Evolutionary conservation across 2,888 invertebrate species (phyloP).

Genomic region (Cremastinae sp.): DNA sequence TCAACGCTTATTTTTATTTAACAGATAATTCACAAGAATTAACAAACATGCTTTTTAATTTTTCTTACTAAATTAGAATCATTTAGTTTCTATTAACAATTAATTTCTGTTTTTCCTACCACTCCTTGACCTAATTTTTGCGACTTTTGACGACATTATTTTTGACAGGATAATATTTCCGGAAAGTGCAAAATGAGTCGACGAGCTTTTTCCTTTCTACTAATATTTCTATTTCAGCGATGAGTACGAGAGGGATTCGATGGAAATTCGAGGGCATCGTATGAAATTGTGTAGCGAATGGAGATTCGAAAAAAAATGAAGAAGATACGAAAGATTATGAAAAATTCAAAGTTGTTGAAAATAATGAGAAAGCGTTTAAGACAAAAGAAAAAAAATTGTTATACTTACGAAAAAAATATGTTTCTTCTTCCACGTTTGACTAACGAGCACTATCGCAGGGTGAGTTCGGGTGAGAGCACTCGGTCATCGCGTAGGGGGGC

Average conservation of each 20-base stretch:
- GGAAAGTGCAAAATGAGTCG: neutral
- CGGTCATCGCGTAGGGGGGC: conserved; percentile 80
- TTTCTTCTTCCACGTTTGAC: conserved; percentile 70
- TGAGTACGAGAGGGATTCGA: conserved; percentile 30
- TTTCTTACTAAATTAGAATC: neutral
- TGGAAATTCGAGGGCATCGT: conserved; percentile 17
- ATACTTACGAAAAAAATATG: conserved; percentile 53
- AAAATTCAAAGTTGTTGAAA: conserved; percentile 17
- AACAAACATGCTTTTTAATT: neutral
- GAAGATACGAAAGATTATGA: conserved; percentile 10
- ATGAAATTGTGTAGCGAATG: neutral
- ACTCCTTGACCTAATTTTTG: neutral
- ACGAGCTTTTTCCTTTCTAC: conserved; percentile 18
- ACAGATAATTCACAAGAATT: no score
- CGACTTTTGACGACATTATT: neutral
- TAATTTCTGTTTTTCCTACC: neutral
- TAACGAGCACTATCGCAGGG: conserved; percentile 79
- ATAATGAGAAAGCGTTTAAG: conserved; percentile 3
- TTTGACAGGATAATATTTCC: neutral
- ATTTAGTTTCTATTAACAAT: neutral
- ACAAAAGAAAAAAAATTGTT: conserved; percentile 19
- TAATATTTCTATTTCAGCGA: conserved; percentile 56
- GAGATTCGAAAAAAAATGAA: no score
- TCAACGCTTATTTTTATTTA: no score
- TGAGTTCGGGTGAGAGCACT: conserved; percentile 81